Percentiles rank a stretch among this genome's conserved stretches.
Evolutionary conservation across 2,797 vertebrate species (phyloP).

Genomic region (Poecilia velifera): DNA sequence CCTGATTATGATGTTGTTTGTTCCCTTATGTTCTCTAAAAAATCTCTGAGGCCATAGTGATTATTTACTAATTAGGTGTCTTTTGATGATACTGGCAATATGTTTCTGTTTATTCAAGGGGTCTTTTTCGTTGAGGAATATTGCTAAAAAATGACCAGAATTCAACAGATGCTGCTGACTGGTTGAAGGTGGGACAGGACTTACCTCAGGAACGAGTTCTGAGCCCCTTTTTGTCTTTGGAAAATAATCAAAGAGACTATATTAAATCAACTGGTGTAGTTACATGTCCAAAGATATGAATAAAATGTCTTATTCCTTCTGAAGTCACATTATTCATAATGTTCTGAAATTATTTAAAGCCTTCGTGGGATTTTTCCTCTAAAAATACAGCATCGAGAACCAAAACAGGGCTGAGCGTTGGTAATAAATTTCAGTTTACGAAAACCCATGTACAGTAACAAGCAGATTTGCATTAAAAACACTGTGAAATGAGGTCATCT

Average conservation of each 20-base stretch:
- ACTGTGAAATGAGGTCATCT: constrained; percentile 38
- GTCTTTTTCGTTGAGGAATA: not conserved
- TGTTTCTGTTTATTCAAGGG: not conserved
- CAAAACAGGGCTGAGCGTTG: constrained; percentile 14
- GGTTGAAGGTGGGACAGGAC: not conserved
- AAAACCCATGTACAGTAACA: constrained; percentile 34
- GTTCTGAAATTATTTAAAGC: constrained; percentile 8
- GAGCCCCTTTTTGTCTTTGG: not conserved
- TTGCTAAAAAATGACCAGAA: not conserved
- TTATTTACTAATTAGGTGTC: not conserved
- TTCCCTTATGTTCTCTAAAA: not conserved
- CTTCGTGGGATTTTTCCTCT: not conserved
- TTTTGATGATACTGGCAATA: not conserved
- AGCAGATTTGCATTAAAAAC: constrained; percentile 60
- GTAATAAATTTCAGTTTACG: constrained; percentile 27
- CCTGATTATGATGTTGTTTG: not conserved
- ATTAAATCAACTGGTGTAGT: not conserved
- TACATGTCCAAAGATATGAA: not conserved
- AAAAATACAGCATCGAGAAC: constrained; percentile 4
- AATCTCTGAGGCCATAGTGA: not conserved
- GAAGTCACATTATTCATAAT: constrained; percentile 4
- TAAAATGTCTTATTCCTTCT: not conserved
- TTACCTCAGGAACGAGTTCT: not conserved
- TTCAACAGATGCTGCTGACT: not conserved
- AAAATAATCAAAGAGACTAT: not conserved